Conservation (phyloP, 2,888 invertebrate species). For the Hermodice carunculata region DNA sequence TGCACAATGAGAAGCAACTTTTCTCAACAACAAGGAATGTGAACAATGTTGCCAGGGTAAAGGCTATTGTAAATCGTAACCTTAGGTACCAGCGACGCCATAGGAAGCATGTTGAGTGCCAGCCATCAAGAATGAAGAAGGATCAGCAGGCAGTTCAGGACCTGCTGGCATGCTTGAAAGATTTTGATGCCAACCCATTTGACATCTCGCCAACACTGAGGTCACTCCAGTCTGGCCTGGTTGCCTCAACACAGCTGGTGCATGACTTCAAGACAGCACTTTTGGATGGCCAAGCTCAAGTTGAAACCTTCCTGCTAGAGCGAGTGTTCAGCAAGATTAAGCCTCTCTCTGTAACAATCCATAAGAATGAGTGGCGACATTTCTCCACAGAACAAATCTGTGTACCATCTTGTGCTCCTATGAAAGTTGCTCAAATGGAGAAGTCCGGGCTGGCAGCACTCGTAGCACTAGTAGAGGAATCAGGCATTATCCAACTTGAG, state of each 20-base stretch:
- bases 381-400: not conserved
- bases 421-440: too few species aligned
- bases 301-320: not conserved
- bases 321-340: slow-evolving; percentile 1
- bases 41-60: slow-evolving; percentile 10
- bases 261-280: not conserved
- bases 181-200: slow-evolving; percentile 24
- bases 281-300: too few species aligned
- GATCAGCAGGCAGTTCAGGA: slow-evolving; percentile 25
- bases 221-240: slow-evolving; percentile 11
- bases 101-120: slow-evolving; percentile 21
- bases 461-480: too few species aligned
- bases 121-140: slow-evolving; percentile 17
- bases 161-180: slow-evolving; percentile 19
- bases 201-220: not conserved
- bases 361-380: not conserved
- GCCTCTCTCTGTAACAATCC: slow-evolving; percentile 1
- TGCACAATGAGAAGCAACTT: slow-evolving; percentile 9
- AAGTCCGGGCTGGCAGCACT: too few species aligned
- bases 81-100: not conserved
- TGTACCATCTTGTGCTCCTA: too few species aligned
- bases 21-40: slow-evolving; percentile 11
- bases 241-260: slow-evolving; percentile 9
- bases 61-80: not conserved
- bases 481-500: too few species aligned